Base-by-base conservation (phyloP, 2,888 invertebrate genomes). In the Chloroclysta siterata region DNA sequence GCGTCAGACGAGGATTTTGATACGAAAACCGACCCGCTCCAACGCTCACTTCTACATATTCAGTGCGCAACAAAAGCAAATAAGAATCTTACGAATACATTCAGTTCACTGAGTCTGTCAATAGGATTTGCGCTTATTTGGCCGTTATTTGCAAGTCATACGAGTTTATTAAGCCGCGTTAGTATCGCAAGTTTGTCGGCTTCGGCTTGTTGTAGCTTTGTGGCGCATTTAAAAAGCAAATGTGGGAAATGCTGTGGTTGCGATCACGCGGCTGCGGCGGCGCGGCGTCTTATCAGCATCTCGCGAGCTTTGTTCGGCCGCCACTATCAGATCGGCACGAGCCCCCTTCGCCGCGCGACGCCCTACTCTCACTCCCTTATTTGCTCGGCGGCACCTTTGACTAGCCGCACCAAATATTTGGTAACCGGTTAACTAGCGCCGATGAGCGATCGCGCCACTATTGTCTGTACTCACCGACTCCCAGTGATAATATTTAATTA, bases 401-500 rank as follows among this genome's bases (percentile, higher is more conserved):
- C 85, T 87, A 84, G 78, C 71, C 75, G 68, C 68, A 80, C 81
- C 85, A 88, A 92, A 92, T 91, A 89, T 92, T 92, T 92, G 87
- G 85, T 79, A 84, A 88, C 85, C 83, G 78, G 88, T 88, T 88
- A 89, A 88, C 87, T 87, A 88, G 85, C 85, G 84, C 87, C 85
- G 86, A 88, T 89, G 86, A 87, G 80, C 83, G 85, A 85, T 85
- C 84, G 80, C 80, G 80, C 83, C 77, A 79, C 83, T 70, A 88
- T 91, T 91, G 90, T 90, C 86, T 89, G 84, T 83, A 79, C 78
- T 78, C 79, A 81, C 85, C 85, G 87, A 83, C 84, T 83, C 82
- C 77, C 79, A 84, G 83, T 89, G 89, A 89, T 90, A 90, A 91
- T 91, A 90, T 92, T 90, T 92, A 91, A 92, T 92, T 90, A 92